Evolutionary conservation across 1,140 invertebrate species (phyloP).

Genomic region (Eriocheir sinensis): DNA sequence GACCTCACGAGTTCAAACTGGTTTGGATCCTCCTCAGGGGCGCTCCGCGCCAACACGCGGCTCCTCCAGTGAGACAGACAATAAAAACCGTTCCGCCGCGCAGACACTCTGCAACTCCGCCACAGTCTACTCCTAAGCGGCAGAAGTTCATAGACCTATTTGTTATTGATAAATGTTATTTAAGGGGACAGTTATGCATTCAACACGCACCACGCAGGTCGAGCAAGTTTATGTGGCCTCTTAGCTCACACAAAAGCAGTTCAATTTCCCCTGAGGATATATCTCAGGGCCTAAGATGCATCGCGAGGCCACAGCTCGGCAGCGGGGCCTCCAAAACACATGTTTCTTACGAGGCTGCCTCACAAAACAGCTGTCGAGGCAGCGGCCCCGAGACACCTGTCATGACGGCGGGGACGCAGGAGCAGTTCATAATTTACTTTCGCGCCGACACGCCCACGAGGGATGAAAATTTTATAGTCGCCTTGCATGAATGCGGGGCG

Average conservation of each 20-base stretch:
- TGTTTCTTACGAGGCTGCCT: conserved; percentile 9
- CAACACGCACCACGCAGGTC: conserved; percentile 70
- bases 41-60: not conserved
- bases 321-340: conserved; percentile 31
- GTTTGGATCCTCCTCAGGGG: not conserved
- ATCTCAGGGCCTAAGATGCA: conserved; percentile 54
- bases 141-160: conserved; percentile 72
- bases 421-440: not conserved
- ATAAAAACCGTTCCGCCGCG: not conserved
- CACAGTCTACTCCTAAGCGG: not conserved
- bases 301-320: conserved; percentile 46
- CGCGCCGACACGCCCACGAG: not conserved
- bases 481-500: not conserved
- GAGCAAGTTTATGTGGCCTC: conserved; percentile 52
- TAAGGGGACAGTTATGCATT: conserved; percentile 74
- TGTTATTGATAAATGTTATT: conserved; percentile 77
- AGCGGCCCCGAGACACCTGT: conserved; percentile 36
- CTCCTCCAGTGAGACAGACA: not conserved
- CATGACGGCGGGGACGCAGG: conserved; percentile 27
- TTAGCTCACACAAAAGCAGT: conserved; percentile 76
- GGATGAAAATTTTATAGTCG: not conserved
- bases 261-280: conserved; percentile 72
- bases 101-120: not conserved
- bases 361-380: conserved; percentile 66
- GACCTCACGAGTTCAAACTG: not conserved